A percentile compares a stretch with the other conserved stretches of the same genome.
Evolutionary conservation across 1,140 invertebrate species (phyloP).

Genomic region (Leptopilina boulardi): DNA sequence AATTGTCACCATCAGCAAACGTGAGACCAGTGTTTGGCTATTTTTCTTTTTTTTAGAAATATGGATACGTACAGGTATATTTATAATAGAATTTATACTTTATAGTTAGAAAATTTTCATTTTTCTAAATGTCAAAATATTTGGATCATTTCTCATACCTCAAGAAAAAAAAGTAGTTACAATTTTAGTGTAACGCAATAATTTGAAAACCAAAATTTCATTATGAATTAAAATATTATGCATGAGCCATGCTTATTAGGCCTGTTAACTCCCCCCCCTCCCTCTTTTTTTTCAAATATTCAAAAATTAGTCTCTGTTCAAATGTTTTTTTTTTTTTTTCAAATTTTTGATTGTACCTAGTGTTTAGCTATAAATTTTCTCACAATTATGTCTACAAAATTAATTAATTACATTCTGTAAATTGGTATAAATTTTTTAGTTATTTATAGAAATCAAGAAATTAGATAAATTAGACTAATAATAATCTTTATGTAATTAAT

Average conservation of each 20-base stretch:
- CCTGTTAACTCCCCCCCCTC: conserved; percentile 2
- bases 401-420: no score
- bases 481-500: no score
- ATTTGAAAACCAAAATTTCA: no score
- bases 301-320: neutral
- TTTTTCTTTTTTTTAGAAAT: neutral
- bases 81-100: conserved; percentile 1
- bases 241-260: conserved; percentile 23
- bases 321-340: neutral
- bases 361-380: neutral
- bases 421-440: no score
- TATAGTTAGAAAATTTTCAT: neutral
- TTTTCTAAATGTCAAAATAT: neutral
- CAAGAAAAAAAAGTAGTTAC: neutral
- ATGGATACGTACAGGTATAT: neutral
- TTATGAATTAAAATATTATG: neutral
- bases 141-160: neutral
- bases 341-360: neutral
- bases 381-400: no score
- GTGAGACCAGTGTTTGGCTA: neutral
- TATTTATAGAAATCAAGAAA: no score
- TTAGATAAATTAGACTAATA: no score
- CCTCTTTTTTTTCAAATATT: no score
- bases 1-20: neutral
- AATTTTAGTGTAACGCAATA: neutral